Conservation (phyloP, 2,797 vertebrate species). For the Muscicapa striata region DNA sequence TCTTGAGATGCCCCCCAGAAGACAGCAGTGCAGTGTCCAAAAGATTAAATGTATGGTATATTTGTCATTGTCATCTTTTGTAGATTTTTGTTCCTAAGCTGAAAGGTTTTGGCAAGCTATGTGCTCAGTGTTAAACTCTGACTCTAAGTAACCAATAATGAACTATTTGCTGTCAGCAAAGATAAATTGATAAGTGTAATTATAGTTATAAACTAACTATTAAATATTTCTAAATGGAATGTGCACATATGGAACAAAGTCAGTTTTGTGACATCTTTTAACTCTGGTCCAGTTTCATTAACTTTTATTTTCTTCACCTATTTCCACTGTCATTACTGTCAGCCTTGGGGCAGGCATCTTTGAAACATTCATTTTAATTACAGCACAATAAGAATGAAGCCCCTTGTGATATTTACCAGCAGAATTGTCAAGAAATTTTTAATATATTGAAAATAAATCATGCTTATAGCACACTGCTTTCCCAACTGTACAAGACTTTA, state of each 20-base stretch:
- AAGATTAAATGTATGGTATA: neutral
- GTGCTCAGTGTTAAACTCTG: neutral
- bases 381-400: conserved; percentile 3
- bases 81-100: neutral
- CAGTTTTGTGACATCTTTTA: conserved; percentile 30
- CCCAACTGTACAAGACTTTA: neutral
- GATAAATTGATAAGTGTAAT: conserved; percentile 30
- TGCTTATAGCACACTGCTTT: conserved; percentile 32
- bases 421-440: conserved; percentile 6
- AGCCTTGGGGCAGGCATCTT: neutral
- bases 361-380: conserved; percentile 47
- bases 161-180: conserved; percentile 21
- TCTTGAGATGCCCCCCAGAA: neutral
- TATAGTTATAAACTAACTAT: neutral
- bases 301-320: conserved; percentile 51
- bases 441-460: conserved; percentile 52
- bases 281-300: conserved; percentile 47
- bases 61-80: conserved; percentile 12
- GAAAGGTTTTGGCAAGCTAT: conserved; percentile 10
- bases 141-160: conserved; percentile 8
- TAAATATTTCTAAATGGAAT: conserved; percentile 11
- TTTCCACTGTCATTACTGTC: conserved; percentile 5
- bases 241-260: neutral
- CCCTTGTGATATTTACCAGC: conserved; percentile 23
- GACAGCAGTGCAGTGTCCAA: neutral